Base-by-base conservation (phyloP, 2,888 invertebrate genomes). In the Sisyra terminalis region DNA sequence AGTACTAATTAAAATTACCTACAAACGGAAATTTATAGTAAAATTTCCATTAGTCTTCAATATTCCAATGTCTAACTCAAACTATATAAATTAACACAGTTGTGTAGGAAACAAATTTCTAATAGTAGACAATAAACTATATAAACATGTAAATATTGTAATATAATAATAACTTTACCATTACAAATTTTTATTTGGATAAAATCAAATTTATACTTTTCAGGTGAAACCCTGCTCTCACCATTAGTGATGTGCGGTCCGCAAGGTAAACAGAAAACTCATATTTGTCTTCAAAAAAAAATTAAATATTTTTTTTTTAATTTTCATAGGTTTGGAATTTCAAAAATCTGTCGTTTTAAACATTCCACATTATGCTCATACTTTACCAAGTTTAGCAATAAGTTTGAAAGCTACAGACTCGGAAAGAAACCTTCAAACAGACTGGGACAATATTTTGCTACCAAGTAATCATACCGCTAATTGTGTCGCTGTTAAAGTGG, bases 171-270 rank as follows among this genome's bases (percentile, higher is more conserved):
- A 3, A 34, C 15, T 32, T 44, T 43, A 41, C 24, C 3, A 24
- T 24, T 5, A 5, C 24, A 24, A 7, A 5, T 7, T 7, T 24
- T 7, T 5, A 24, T 24, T 24, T 24, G 7, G 24, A 24, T 24
- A 24, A 24, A 24, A 24, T 24, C 7, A 24, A 17, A 37, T 17
- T 47, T 46, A 45, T 46, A 45, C 45, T 50, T 52, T 61, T 7
- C 61, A 90, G 90, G 92, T 75, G 93, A 94, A 73, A 86, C 88
- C 48, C 78, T 93, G 72, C 71, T 93, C 54, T 89, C 89, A 55
- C 93, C 93, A 46, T 71, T 93, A 55, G 92, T 94, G 56, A 90
- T 93, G 86, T 94, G 93, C 67, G 93, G 94, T 47, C 94, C 94
- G 16, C 89, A 89, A 66, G 83, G 92, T 51, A 71, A 89, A 47